These are phyloP conservation scores for Platypus cylindrus DNA, from an alignment of 2,888 invertebrate genomes.

Conservation along the genomic window DNA sequence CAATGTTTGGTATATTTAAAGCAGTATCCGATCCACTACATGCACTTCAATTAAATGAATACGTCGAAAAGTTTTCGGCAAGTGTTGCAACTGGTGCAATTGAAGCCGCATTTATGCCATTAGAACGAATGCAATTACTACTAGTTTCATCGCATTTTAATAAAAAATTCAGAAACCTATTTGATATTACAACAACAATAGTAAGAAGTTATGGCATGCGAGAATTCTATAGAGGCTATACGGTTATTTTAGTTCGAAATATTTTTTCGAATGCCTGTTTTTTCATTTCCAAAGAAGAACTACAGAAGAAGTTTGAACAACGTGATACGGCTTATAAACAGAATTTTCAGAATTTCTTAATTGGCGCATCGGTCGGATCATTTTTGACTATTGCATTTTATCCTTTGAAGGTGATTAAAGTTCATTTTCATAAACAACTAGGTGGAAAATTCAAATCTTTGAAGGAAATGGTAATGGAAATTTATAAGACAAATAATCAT, in stretches of 20 bases:
- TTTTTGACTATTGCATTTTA: conserved; percentile 16
- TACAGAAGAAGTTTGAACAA: conserved; percentile 10
- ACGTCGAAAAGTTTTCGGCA: conserved; percentile 11
- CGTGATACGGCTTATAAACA: conserved; percentile 7
- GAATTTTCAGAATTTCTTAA: conserved; percentile 13
- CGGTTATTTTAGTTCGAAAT: conserved; percentile 13
- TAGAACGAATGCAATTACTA: conserved; percentile 18
- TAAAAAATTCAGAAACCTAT: conserved; percentile 16
- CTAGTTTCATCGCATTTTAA: conserved; percentile 15
- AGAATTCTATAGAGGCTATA: conserved; percentile 18
- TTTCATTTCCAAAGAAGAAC: conserved; percentile 14
- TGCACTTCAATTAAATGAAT: conserved; percentile 12
- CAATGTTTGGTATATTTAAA: conserved; percentile 18
- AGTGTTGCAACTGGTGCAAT: conserved; percentile 14
- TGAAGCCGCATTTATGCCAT: conserved; percentile 16
- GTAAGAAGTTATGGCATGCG: conserved; percentile 12
- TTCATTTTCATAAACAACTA: conserved; percentile 14
- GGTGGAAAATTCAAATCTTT: conserved; percentile 13
- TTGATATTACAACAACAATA: conserved; percentile 12
- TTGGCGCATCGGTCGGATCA: conserved; percentile 15
- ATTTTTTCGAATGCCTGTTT: conserved; percentile 13
- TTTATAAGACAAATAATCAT: conserved; percentile 12
- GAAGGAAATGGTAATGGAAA: conserved; percentile 7
- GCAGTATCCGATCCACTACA: conserved; percentile 11
- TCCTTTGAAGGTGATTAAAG: conserved; percentile 18